These are phyloP conservation scores for Chrysomallon squamiferum DNA, from an alignment of 1,140 invertebrate species.

Conservation along the genomic window DNA sequence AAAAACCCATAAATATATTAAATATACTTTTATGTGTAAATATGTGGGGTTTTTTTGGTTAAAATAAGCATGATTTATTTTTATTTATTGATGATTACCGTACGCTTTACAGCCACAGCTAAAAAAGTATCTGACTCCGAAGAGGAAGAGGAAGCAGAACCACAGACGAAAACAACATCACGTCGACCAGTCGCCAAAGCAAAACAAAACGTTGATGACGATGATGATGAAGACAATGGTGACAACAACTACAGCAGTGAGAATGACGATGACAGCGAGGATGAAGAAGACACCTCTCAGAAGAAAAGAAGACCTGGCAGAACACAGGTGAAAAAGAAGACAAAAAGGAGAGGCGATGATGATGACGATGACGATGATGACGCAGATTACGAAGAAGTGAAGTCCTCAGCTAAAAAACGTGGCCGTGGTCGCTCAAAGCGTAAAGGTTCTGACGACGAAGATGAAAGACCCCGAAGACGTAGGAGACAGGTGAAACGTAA, in stretches of 20 bases:
- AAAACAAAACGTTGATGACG: conserved; percentile 35
- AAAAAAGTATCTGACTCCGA: too few species aligned
- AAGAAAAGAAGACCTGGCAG: conserved; percentile 21
- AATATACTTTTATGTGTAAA: too few species aligned
- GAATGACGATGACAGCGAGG: conserved; percentile 13
- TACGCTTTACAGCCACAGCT: too few species aligned
- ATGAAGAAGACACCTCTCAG: background rate
- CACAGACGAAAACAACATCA: background rate
- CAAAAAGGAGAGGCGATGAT: conserved; percentile 7
- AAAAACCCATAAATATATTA: too few species aligned
- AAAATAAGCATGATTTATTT: too few species aligned
- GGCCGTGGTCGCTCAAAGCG: background rate
- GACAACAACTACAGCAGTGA: background rate
- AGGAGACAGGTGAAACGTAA: too few species aligned
- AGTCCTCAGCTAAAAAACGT: background rate
- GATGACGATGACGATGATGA: conserved; percentile 28
- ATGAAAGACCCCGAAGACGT: too few species aligned
- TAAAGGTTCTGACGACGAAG: too few species aligned
- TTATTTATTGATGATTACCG: too few species aligned
- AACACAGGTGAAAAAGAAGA: background rate
- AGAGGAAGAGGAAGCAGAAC: background rate
- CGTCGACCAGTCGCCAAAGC: conserved; percentile 13
- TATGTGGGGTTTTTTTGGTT: too few species aligned
- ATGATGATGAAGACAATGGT: conserved; percentile 36
- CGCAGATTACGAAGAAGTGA: background rate